These are phyloP conservation scores for Parnassius apollo DNA, from an alignment of 2,888 invertebrate species.

Conservation along the genomic window DNA sequence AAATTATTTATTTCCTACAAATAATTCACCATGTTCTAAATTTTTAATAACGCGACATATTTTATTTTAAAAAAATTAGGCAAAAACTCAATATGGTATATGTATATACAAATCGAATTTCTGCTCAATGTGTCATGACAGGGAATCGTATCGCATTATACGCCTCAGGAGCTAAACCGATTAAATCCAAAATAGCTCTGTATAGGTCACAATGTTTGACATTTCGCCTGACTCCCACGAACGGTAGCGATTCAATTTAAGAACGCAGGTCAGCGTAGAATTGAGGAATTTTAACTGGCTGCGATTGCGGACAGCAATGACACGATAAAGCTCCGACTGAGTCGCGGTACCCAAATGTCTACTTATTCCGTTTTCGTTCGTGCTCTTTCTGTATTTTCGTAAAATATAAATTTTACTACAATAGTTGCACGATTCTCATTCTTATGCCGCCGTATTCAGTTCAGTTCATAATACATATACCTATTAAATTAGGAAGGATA, in stretches of 20 bases:
- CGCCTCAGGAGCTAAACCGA: no score
- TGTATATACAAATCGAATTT: no score
- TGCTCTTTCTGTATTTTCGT: slow-evolving; percentile 2
- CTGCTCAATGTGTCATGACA: no score
- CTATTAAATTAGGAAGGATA: neutral
- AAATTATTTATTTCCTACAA: no score
- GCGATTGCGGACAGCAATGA: slow-evolving; percentile 27
- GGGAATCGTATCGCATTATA: no score
- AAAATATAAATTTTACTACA: no score
- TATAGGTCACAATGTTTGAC: slow-evolving; percentile 5
- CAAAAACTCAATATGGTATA: no score
- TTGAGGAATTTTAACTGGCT: slow-evolving; percentile 43
- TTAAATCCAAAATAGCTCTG: slow-evolving; percentile 8
- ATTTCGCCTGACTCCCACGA: neutral
- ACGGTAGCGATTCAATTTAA: slow-evolving; percentile 42
- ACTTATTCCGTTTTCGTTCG: slow-evolving; percentile 20
- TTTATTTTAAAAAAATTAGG: no score
- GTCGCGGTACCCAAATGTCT: slow-evolving; percentile 19
- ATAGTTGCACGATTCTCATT: no score
- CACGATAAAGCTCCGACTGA: slow-evolving; percentile 17
- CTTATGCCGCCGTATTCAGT: neutral
- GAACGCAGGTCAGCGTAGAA: slow-evolving; percentile 39
- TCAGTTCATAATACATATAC: neutral
- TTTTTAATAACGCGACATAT: no score
- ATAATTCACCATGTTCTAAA: no score